Base-by-base conservation (phyloP, 2,888 invertebrate genomes). In the Sipha maydis region DNA sequence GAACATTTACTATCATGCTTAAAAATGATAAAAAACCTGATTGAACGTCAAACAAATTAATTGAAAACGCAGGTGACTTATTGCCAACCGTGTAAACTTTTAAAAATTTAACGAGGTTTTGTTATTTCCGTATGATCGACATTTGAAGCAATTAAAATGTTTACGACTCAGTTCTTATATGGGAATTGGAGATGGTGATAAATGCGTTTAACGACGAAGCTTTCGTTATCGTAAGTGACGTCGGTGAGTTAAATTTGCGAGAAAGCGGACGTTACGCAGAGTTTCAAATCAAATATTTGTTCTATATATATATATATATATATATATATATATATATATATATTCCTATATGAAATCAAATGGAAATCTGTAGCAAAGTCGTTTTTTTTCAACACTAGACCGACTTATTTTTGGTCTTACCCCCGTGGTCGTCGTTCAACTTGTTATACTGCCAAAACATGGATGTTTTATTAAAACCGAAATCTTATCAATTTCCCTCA, bases 131-230 rank as follows among this genome's bases (percentile, higher is more conserved):
- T 17, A 41, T 25, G 75, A 77, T 85, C 84, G 48, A 31, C 80
- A n/a, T 31, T 41, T 17, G 48, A 41, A 75, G 61, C 75, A 61
- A 88, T 88, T 88, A 82, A 88, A 88, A 88, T 61, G 61, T 88
- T 88, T 88, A 88, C 75, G 86, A 73, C 79, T 28, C 25, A 9
- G 71, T 41, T 28, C 61, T 56, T 14, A 25, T 28, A 48, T 17
- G 80, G 21, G 71, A 61, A 71, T 77, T 25, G 56, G 31, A 8
- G 56, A 54, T 25, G 86, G 80, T 31, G 80, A 88, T 88, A 88
- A 88, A 88, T 41, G 86, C 56, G 80, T 88, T 88, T 88, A 88
- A 82, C 80, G 86, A 73, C 80, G 61, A 17, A 19, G 61, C n/a
- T 83, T 83, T 54, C 83, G 73, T 56, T 83, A 56, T 73, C 71